Percentiles rank a stretch among this genome's conserved stretches.
These are phyloP conservation scores for Phytoseiulus persimilis DNA, from an alignment of 2,888 invertebrate genomes.

Conservation along the genomic window DNA sequence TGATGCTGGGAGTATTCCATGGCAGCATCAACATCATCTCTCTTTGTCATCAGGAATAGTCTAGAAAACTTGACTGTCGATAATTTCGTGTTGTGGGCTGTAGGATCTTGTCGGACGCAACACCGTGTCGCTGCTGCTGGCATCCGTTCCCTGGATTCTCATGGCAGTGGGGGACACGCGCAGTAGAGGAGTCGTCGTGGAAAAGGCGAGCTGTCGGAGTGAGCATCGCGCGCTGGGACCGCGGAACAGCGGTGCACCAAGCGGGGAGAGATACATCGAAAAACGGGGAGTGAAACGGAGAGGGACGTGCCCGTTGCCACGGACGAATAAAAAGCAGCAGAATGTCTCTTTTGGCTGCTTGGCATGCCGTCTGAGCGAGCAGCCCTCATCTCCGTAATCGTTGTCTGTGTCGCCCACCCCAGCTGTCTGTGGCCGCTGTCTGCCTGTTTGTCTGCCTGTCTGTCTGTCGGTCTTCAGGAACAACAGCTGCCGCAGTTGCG, in stretches of 20 bases:
- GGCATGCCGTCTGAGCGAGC: neutral
- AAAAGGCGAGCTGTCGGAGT: neutral
- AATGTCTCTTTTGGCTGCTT: neutral
- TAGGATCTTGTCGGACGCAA: neutral
- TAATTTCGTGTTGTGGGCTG: no score
- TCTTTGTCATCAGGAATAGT: no score
- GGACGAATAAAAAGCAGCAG: neutral
- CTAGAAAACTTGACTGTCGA: no score
- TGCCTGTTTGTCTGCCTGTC: neutral
- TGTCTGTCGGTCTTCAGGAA: neutral
- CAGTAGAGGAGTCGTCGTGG: neutral
- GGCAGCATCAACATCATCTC: no score
- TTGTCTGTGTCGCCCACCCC: neutral
- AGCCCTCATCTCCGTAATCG: neutral
- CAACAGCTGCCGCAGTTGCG: neutral
- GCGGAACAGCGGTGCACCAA: neutral
- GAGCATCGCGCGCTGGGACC: neutral
- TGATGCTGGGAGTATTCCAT: no score
- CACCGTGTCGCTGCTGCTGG: neutral
- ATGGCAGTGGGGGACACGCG: neutral
- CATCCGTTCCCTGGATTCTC: neutral
- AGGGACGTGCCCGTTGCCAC: neutral
- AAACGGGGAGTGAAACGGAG: neutral
- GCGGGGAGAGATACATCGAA: neutral
- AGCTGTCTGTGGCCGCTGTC: neutral